phyloP scores from a whole-genome alignment of 1,140 invertebrate genomes.

The Campoletis sonorensis region DNA sequence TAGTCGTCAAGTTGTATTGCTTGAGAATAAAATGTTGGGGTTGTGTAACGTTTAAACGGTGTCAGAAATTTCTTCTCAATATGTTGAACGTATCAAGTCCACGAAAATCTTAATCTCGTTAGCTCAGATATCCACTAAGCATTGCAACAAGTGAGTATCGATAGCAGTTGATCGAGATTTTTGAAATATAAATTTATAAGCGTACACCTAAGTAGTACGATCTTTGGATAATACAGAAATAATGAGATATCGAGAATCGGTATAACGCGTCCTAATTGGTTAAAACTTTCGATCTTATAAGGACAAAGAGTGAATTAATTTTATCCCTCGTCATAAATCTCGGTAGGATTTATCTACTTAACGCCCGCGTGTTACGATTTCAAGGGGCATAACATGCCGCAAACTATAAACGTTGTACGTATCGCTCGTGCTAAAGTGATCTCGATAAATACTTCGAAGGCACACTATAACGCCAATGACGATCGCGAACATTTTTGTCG shows the following conservation, averaged over 20 bases:
- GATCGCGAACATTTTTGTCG: conserved; percentile 6
- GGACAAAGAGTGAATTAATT: conserved; percentile 40
- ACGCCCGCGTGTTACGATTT: conserved; percentile 41
- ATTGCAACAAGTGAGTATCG: background rate
- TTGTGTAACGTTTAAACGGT: no score
- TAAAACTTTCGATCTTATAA: conserved; percentile 28
- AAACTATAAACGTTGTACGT: conserved; percentile 5
- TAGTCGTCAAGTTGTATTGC: no score
- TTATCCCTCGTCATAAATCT: conserved; percentile 45
- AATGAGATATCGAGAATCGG: conserved; percentile 49
- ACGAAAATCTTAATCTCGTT: no score
- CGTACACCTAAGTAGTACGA: background rate
- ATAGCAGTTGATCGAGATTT: background rate
- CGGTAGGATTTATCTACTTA: conserved; percentile 48
- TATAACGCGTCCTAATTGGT: conserved; percentile 46
- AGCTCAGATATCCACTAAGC: no score
- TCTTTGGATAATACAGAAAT: conserved; percentile 33
- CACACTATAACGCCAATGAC: background rate
- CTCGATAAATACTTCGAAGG: conserved; percentile 19
- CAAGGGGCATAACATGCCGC: background rate
- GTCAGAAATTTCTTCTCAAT: no score
- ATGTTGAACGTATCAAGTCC: no score
- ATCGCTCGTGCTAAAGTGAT: conserved; percentile 18
- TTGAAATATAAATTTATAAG: background rate
- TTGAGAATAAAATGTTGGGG: no score